Conservation (phyloP, 2,888 invertebrate species). For the Prenolepis imparis region DNA sequence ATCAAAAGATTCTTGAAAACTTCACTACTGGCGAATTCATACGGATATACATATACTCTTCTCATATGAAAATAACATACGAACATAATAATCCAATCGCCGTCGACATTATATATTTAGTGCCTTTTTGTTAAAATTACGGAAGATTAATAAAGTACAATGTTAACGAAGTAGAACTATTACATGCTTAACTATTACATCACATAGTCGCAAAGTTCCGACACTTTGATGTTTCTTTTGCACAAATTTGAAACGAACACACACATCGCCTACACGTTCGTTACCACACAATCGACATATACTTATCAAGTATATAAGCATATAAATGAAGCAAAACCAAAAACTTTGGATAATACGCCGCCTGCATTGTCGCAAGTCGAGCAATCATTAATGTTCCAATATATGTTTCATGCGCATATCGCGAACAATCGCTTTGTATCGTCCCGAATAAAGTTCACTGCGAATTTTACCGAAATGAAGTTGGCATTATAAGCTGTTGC, state of each 20-base stretch:
- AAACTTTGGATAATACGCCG: slow-evolving; percentile 73
- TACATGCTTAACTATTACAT: slow-evolving; percentile 43
- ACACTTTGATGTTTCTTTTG: slow-evolving; percentile 21
- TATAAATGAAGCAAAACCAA: slow-evolving; percentile 67
- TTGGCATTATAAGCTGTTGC: slow-evolving; percentile 2
- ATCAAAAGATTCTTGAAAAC: slow-evolving; percentile 16
- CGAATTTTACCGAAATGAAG: slow-evolving; percentile 41
- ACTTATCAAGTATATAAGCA: slow-evolving; percentile 60
- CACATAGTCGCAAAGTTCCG: slow-evolving; percentile 56
- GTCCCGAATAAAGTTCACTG: slow-evolving; percentile 40
- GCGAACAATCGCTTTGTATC: slow-evolving; percentile 46
- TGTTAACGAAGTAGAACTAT: slow-evolving; percentile 52
- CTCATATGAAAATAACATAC: slow-evolving; percentile 57
- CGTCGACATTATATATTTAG: slow-evolving; percentile 53
- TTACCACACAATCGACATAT: slow-evolving; percentile 48
- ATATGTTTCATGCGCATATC: slow-evolving; percentile 35
- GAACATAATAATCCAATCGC: slow-evolving; percentile 58
- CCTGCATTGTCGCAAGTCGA: slow-evolving; percentile 29
- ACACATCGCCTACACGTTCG: slow-evolving; percentile 28
- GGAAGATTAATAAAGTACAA: slow-evolving; percentile 51
- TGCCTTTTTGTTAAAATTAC: slow-evolving; percentile 57
- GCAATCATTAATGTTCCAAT: slow-evolving; percentile 44
- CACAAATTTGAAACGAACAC: slow-evolving; percentile 52
- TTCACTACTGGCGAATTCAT: slow-evolving; percentile 20
- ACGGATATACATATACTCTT: slow-evolving; percentile 17